Evolutionary conservation across 1,140 invertebrate species (phyloP).

Genomic region (Drosophila navojoa): DNA sequence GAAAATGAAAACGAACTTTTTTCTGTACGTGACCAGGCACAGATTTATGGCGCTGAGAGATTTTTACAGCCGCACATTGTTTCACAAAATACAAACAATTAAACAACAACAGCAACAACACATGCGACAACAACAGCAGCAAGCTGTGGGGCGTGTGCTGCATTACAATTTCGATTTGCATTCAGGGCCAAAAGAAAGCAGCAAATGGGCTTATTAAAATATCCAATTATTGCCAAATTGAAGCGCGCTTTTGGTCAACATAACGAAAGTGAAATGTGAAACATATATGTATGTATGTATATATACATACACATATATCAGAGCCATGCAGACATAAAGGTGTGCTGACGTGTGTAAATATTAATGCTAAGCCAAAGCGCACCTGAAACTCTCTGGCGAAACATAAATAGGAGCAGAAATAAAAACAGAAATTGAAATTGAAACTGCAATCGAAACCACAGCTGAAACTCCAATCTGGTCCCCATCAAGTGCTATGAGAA

Average conservation of each 20-base stretch:
- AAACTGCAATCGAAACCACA: not conserved
- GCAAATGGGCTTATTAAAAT: conserved; percentile 74
- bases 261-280: conserved; percentile 60
- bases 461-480: too few species aligned
- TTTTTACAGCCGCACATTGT: conserved; percentile 46
- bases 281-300: too few species aligned
- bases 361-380: too few species aligned
- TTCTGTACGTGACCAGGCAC: conserved; percentile 56
- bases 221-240: conserved; percentile 77
- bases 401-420: not conserved
- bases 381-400: not conserved
- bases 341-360: too few species aligned
- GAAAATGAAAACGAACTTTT: conserved; percentile 19
- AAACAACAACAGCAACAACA: conserved; percentile 30
- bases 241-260: conserved; percentile 38
- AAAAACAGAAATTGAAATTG: not conserved
- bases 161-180: conserved; percentile 77
- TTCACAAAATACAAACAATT: conserved; percentile 48
- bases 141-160: conserved; percentile 54
- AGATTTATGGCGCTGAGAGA: conserved; percentile 52
- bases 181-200: conserved; percentile 77
- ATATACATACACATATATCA: too few species aligned
- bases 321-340: too few species aligned
- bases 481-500: too few species aligned
- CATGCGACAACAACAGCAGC: conserved; percentile 17